Base-by-base conservation (phyloP, 2,113 vertebrate genomes). In the Sorex araneus region DNA sequence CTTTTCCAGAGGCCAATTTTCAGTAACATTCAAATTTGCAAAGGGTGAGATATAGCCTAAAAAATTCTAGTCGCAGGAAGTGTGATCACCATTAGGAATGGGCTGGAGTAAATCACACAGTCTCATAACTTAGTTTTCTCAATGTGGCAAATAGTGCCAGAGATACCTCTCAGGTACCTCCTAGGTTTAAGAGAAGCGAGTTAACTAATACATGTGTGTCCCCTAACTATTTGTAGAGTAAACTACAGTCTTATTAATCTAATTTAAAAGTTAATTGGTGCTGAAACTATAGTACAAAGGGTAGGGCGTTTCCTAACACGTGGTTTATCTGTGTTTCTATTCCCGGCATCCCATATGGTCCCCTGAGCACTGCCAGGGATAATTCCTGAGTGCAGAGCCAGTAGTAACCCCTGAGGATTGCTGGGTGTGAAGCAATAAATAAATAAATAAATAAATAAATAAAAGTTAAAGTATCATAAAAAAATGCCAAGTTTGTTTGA, bases 1-100 rank as follows among this genome's bases (percentile, higher is more conserved):
- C 40, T 30, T 84, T 92, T 83, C n/a, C 54, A 91, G 19, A 36
- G n/a, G 16, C 76, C 50, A 45, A 18, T 84, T 80, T 81, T 84
- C 18, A 67, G 0, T 78, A 95, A 92, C 25, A 81, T 25, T 92
- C 23, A 25, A 34, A 73, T 83, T 25, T 79, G 13, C 50, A 74
- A 13, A 36, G 76, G 69, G 6, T 74, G 18, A 95, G n/a, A 83
- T 36, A 50, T 1, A 77, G 40, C 3, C n/a, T 28, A 77, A 64
- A 89, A 28, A 90, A 84, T 66, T 79, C 50, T 67, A 89, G 45
- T 69, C 63, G 0, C 32, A 87, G 36, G 73, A 50, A 19, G 27
- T 15, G 92, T 87, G 54, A 34, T 27, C 82, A 47, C 3, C 25
- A 63, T 40, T 89, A 83, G 50, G 50, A 73, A 75, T 67, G 6